These are phyloP conservation scores for Peromyscus maniculatus DNA, from an alignment of 2,113 vertebrate species.

Conservation along the genomic window DNA sequence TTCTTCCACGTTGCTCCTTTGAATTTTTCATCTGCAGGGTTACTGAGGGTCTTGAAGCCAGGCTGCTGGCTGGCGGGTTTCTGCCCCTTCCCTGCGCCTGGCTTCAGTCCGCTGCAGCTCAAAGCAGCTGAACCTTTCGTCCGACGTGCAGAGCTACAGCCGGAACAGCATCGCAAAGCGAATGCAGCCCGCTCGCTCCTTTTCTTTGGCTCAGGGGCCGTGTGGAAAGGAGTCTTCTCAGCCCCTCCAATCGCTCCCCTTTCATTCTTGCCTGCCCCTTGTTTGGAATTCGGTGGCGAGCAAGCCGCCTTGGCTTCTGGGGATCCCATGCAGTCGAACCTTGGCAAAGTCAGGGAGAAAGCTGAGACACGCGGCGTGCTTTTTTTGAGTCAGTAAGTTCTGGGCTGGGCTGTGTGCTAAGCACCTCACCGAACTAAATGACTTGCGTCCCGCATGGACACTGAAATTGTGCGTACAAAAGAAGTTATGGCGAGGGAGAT, in stretches of 20 bases:
- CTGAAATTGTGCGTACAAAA: background rate
- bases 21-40: background rate
- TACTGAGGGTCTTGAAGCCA: background rate
- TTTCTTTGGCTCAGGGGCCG: background rate
- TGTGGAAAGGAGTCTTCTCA: background rate
- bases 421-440: too few relatives aligned
- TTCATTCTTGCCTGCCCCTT: background rate
- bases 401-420: background rate
- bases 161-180: background rate
- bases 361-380: background rate
- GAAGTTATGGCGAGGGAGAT: background rate
- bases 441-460: background rate
- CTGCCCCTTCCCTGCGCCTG: background rate
- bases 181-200: background rate
- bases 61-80: too few relatives aligned
- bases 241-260: background rate
- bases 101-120: background rate
- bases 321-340: background rate
- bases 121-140: background rate
- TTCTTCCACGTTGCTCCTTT: background rate
- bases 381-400: background rate
- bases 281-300: background rate
- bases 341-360: constrained; percentile 12
- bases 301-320: background rate
- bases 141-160: accelerated